Percentiles rank a stretch among this genome's conserved stretches.
These are phyloP conservation scores for Acanthurus leucopareius DNA, from an alignment of 2,797 vertebrate genomes.

Conservation along the genomic window DNA sequence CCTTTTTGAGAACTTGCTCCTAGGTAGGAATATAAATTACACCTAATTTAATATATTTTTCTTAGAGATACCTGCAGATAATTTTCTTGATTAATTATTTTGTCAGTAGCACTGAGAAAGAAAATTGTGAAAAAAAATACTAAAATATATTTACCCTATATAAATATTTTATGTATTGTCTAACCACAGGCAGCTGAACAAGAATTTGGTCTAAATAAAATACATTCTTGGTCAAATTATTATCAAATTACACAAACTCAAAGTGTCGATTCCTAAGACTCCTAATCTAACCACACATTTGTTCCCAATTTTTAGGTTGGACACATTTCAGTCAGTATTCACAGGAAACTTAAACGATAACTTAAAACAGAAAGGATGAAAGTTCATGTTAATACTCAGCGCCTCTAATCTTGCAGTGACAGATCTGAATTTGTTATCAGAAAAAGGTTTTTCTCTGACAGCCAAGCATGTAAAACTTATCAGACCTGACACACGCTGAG, in stretches of 20 bases:
- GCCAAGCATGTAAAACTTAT: constrained; percentile 52
- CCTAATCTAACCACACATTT: not conserved
- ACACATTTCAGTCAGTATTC: constrained; percentile 9
- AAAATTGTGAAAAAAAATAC: not conserved
- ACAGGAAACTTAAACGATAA: constrained; percentile 2
- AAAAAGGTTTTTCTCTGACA: constrained; percentile 38
- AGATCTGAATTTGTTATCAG: constrained; percentile 47
- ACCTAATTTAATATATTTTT: not conserved
- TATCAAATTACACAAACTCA: constrained; percentile 19
- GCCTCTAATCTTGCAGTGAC: constrained; percentile 18
- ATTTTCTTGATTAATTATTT: not conserved
- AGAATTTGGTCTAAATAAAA: constrained; percentile 1
- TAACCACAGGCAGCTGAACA: not conserved
- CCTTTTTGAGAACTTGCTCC: not conserved
- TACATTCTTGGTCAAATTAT: not conserved
- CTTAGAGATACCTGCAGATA: not conserved
- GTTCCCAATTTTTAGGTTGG: constrained; percentile 8
- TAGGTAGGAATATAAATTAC: not conserved
- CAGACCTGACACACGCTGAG: constrained; percentile 41
- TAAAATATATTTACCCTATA: not conserved
- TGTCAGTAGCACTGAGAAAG: too few relatives aligned
- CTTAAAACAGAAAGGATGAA: constrained; percentile 16
- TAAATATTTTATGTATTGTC: not conserved
- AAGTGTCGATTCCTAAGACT: not conserved
- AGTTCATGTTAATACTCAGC: not conserved